A percentile compares a stretch with the other conserved stretches of the same genome.
Conservation (phyloP, 35 echinoderm and acorn worm species). For the Apostichopus californicus region DNA sequence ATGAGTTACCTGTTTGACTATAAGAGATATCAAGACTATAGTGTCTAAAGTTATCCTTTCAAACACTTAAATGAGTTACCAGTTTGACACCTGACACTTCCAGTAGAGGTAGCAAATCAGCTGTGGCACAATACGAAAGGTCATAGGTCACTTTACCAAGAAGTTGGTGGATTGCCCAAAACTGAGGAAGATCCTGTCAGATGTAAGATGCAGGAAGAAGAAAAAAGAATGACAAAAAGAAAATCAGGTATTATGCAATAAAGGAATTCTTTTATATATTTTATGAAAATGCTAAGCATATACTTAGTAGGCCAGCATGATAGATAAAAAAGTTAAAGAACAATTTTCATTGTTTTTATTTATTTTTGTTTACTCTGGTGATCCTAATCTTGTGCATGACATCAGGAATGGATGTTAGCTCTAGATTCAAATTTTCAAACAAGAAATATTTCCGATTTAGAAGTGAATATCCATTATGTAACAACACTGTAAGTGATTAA, state of each 20-base stretch:
- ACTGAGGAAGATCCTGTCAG: conserved; percentile 83
- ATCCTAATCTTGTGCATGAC: too few species aligned
- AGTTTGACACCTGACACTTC: conserved; percentile 92
- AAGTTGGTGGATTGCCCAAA: conserved; percentile 93
- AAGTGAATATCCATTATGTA: too few species aligned
- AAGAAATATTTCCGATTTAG: too few species aligned
- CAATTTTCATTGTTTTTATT: too few species aligned
- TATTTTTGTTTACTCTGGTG: too few species aligned
- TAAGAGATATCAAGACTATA: too few species aligned
- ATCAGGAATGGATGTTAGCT: too few species aligned
- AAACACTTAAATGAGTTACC: conserved; percentile 25
- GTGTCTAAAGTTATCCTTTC: too few species aligned
- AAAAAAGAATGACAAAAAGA: neutral
- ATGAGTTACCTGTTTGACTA: conserved; percentile 78
- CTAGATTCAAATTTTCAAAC: too few species aligned
- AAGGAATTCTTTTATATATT: neutral
- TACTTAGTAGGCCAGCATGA: too few species aligned
- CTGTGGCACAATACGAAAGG: conserved; percentile 81
- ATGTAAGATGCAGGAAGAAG: neutral
- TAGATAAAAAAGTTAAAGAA: too few species aligned
- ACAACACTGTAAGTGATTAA: too few species aligned
- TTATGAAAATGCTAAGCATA: neutral
- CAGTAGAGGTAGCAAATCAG: conserved; percentile 84
- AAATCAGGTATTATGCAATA: neutral
- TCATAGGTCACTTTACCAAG: conserved; percentile 85